A percentile compares a stretch with the other conserved stretches of the same genome.
Evolutionary conservation across 2,797 vertebrate species (phyloP).

Genomic region (Brotula barbata): DNA sequence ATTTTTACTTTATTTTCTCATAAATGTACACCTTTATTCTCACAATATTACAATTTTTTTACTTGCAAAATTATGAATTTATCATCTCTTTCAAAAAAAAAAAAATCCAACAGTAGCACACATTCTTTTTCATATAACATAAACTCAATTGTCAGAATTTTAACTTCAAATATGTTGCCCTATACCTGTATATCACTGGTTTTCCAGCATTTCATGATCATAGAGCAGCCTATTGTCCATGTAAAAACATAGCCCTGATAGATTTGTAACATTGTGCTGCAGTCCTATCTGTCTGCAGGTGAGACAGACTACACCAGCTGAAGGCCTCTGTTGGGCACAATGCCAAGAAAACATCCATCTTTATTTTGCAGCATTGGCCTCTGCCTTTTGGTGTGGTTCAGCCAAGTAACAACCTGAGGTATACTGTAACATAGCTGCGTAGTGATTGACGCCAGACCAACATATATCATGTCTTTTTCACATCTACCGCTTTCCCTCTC

Average conservation of each 20-base stretch:
- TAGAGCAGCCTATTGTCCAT: neutral
- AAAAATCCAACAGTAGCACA: too few species aligned
- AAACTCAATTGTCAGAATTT: too few species aligned
- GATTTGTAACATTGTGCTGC: conserved; percentile 7
- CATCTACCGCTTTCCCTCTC: neutral
- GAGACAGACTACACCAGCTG: conserved; percentile 52
- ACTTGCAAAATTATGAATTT: too few species aligned
- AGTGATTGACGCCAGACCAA: conserved; percentile 42
- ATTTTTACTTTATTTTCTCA: too few species aligned
- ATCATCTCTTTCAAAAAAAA: too few species aligned
- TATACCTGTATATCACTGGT: neutral
- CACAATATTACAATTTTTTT: too few species aligned
- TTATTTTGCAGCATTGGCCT: conserved; percentile 51
- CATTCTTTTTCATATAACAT: too few species aligned
- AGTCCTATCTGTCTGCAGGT: conserved; percentile 63
- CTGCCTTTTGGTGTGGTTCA: conserved; percentile 64
- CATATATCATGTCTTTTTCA: conserved; percentile 36
- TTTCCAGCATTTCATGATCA: neutral
- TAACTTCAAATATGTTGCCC: too few species aligned
- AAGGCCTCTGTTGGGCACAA: conserved; percentile 58
- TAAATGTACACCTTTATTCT: too few species aligned
- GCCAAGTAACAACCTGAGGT: conserved; percentile 65
- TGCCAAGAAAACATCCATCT: conserved; percentile 73
- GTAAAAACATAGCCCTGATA: conserved; percentile 6
- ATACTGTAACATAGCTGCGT: conserved; percentile 58